A percentile compares a stretch with the other conserved stretches of the same genome.
Evolutionary conservation across 2,888 invertebrate genomes (phyloP).

Genomic region (Eupithecia tripunctaria): DNA sequence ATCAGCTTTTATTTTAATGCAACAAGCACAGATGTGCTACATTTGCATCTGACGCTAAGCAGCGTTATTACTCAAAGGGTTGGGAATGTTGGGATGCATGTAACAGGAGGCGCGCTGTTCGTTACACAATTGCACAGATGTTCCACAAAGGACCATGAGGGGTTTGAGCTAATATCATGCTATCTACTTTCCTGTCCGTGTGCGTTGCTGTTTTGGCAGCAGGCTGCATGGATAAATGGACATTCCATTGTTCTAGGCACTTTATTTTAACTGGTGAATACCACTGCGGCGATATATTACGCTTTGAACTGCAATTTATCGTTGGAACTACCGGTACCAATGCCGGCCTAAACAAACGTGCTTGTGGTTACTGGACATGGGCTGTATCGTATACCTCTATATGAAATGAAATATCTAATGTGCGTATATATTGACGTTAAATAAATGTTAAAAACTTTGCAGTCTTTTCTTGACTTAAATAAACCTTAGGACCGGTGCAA

Average conservation of each 20-base stretch:
- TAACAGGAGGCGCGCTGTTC: conserved; percentile 61
- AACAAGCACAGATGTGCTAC: conserved; percentile 33
- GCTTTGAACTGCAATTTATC: conserved; percentile 69
- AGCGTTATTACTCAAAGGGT: conserved; percentile 64
- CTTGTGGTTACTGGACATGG: conserved; percentile 57
- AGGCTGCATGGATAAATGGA: conserved; percentile 47
- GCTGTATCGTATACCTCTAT: conserved; percentile 32
- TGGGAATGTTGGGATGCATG: conserved; percentile 53
- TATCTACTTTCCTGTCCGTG: conserved; percentile 50
- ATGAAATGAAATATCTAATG: not conserved
- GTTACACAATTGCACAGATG: conserved; percentile 63
- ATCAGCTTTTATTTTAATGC: conserved; percentile 22
- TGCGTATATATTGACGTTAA: not conserved
- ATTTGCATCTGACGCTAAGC: conserved; percentile 53
- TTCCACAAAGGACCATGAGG: conserved; percentile 59
- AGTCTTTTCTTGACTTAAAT: not conserved
- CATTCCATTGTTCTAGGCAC: conserved; percentile 48
- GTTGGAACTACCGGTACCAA: conserved; percentile 63
- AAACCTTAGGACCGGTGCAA: not conserved
- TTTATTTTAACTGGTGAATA: conserved; percentile 59
- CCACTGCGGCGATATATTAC: conserved; percentile 62
- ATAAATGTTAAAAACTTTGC: not conserved
- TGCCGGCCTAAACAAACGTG: conserved; percentile 65
- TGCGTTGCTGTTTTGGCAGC: conserved; percentile 51
- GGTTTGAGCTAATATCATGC: conserved; percentile 51